Evolutionary conservation across 2,888 invertebrate species (phyloP).

Genomic region (Onthophagus sagittarius): DNA sequence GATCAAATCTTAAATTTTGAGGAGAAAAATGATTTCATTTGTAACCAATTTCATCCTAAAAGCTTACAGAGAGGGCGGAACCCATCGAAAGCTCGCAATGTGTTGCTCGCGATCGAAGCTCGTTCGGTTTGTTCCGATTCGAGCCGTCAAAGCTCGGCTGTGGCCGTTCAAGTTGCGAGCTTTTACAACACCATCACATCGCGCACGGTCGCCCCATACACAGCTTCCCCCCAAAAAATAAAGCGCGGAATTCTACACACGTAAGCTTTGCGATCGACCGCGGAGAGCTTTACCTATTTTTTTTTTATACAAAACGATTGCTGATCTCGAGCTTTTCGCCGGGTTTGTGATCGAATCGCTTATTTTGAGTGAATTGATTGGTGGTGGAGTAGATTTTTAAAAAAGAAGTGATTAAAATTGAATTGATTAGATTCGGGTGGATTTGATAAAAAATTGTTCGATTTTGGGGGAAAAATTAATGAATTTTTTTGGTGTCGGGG

Average conservation of each 20-base stretch:
- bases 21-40: slow-evolving; percentile 15
- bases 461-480: neutral
- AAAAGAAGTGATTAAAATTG: too few species aligned
- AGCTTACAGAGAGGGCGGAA: slow-evolving; percentile 34
- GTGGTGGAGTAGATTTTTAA: neutral
- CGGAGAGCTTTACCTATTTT: neutral
- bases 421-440: too few species aligned
- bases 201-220: neutral
- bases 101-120: slow-evolving; percentile 47
- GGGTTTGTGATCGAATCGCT: neutral
- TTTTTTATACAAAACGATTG: neutral
- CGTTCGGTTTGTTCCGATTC: slow-evolving; percentile 40
- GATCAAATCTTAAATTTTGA: slow-evolving; percentile 1
- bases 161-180: slow-evolving; percentile 12
- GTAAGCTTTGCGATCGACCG: neutral
- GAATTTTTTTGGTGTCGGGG: slow-evolving; percentile 4
- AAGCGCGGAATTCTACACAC: neutral
- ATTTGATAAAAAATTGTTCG: neutral
- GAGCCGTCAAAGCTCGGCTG: slow-evolving; percentile 35
- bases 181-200: slow-evolving; percentile 15
- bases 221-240: neutral
- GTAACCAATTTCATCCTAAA: slow-evolving; percentile 27
- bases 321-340: neutral
- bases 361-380: neutral
- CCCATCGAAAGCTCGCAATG: slow-evolving; percentile 43